Evolutionary conservation across 1,140 invertebrate species (phyloP).

Genomic region (Pteromalus puparum): DNA sequence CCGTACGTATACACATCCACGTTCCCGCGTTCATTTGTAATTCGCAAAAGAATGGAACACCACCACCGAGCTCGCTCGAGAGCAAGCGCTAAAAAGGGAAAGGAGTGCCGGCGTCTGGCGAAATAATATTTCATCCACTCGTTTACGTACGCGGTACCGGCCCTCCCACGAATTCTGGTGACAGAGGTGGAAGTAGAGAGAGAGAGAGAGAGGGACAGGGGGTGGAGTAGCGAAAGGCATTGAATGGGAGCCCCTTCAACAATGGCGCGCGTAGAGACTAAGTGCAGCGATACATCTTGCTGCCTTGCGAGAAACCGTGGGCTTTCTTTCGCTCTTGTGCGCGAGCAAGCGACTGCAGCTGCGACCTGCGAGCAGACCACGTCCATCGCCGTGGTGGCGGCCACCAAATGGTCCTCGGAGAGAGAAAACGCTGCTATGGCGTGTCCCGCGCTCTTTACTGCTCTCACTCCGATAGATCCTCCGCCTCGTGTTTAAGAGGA

Average conservation of each 20-base stretch:
- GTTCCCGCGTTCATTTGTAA: neutral
- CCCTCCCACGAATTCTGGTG: conserved; percentile 17
- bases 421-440: neutral
- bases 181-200: conserved; percentile 18
- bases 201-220: conserved; percentile 2
- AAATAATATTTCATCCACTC: conserved; percentile 42
- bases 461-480: conserved; percentile 22
- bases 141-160: conserved; percentile 16
- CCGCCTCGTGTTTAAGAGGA: conserved; percentile 29
- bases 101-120: neutral
- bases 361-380: neutral
- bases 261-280: conserved; percentile 38
- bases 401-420: neutral
- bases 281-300: conserved; percentile 53
- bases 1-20: neutral
- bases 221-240: conserved; percentile 2
- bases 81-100: neutral
- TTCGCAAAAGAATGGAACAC: conserved; percentile 17
- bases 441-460: neutral
- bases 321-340: conserved; percentile 15
- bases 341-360: conserved; percentile 22
- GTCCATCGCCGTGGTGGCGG: neutral
- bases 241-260: conserved; percentile 45
- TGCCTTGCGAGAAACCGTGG: neutral
- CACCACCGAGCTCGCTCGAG: neutral